A percentile compares a stretch with the other conserved stretches of the same genome.
Conservation (phyloP, 2,797 vertebrate species). For the Bryconaethiops microstoma region DNA sequence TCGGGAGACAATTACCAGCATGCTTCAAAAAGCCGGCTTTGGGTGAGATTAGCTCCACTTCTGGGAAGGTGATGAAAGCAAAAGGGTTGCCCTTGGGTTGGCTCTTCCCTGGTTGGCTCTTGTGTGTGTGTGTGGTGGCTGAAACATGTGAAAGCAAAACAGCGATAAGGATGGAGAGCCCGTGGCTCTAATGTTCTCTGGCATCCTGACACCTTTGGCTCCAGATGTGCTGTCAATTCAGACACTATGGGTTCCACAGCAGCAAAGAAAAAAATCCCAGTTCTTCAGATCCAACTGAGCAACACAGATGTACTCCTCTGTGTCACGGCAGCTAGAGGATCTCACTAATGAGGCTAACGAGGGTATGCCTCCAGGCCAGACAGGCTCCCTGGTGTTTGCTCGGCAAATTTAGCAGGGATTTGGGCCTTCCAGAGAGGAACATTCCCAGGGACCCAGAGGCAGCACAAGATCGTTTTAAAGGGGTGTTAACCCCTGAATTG, state of each 20-base stretch:
- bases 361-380: slow-evolving; percentile 56
- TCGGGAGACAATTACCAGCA: slow-evolving; percentile 64
- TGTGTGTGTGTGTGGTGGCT: slow-evolving; percentile 37
- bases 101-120: no score
- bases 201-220: slow-evolving; percentile 52
- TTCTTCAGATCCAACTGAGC: slow-evolving; percentile 58
- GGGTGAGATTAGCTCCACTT: slow-evolving; percentile 64
- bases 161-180: slow-evolving; percentile 37
- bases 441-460: background rate
- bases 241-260: slow-evolving; percentile 52
- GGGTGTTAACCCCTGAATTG: slow-evolving; percentile 1
- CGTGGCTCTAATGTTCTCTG: slow-evolving; percentile 52
- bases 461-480: slow-evolving; percentile 21
- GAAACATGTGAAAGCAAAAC: slow-evolving; percentile 51
- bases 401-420: slow-evolving; percentile 62
- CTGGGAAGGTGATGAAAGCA: slow-evolving; percentile 65
- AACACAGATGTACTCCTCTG: slow-evolving; percentile 63
- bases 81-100: slow-evolving; percentile 54
- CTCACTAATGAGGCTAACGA: slow-evolving; percentile 62
- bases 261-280: slow-evolving; percentile 37
- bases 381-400: slow-evolving; percentile 58
- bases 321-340: slow-evolving; percentile 50
- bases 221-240: slow-evolving; percentile 44
- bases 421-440: slow-evolving; percentile 40
- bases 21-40: slow-evolving; percentile 59